These are phyloP conservation scores for Thaumatotibia leucotreta DNA, from an alignment of 1,140 invertebrate species.

Conservation along the genomic window DNA sequence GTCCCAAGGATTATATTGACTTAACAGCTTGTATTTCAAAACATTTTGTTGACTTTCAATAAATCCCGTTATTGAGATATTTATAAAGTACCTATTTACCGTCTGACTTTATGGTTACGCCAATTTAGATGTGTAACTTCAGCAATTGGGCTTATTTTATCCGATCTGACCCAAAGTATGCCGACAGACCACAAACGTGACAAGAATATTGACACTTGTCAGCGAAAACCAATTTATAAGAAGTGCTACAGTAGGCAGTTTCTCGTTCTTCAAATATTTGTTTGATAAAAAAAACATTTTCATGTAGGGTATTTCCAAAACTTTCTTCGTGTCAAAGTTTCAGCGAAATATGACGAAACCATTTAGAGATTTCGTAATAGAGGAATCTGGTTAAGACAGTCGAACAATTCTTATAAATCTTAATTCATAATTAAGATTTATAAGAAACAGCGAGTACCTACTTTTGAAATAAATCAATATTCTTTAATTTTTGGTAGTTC, in stretches of 20 bases:
- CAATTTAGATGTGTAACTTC: conserved; percentile 24
- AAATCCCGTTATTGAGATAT: background rate
- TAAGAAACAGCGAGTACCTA: too few species aligned
- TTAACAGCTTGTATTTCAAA: background rate
- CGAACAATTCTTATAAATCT: too few species aligned
- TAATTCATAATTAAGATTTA: too few species aligned
- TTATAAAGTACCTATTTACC: background rate
- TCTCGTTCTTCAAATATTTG: conserved; percentile 7
- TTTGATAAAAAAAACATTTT: background rate
- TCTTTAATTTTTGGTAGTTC: too few species aligned
- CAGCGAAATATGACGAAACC: too few species aligned
- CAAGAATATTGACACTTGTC: conserved; percentile 20
- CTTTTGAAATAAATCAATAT: too few species aligned
- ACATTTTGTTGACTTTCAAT: background rate
- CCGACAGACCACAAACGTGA: conserved; percentile 33
- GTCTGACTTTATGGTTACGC: conserved; percentile 17
- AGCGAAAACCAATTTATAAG: conserved; percentile 4
- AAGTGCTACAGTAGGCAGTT: background rate
- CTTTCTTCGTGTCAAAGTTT: too few species aligned
- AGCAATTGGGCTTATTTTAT: conserved; percentile 30
- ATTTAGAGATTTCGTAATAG: too few species aligned
- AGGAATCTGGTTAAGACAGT: too few species aligned
- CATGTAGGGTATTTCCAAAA: background rate
- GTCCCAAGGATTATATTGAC: background rate
- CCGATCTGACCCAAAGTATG: conserved; percentile 25